phyloP scores from a whole-genome alignment of 2,888 invertebrate genomes.

The Belgica antarctica region DNA sequence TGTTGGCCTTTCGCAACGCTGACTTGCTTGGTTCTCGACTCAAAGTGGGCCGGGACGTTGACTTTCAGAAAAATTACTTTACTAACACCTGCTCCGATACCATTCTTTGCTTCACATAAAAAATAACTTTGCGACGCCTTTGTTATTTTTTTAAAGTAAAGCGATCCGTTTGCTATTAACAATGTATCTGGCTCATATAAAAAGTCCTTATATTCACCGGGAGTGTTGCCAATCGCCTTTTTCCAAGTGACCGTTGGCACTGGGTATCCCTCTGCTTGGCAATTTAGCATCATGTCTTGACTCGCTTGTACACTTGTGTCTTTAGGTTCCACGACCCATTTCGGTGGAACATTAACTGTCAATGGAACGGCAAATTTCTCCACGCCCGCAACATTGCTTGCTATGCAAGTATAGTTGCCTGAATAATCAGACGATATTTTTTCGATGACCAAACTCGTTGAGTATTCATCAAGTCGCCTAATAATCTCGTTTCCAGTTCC shows the following conservation, averaged over 20 bases:
- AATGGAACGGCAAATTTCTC: slow-evolving; percentile 75
- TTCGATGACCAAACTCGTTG: slow-evolving; percentile 81
- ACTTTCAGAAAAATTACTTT: slow-evolving; percentile 88
- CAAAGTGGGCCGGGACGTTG: slow-evolving; percentile 83
- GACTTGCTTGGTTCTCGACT: slow-evolving; percentile 77
- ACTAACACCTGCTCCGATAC: slow-evolving; percentile 86
- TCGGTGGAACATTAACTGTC: slow-evolving; percentile 84
- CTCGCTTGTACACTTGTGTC: slow-evolving; percentile 80
- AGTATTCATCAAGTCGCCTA: slow-evolving; percentile 76
- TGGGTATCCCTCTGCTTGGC: slow-evolving; percentile 90
- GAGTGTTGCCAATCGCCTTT: slow-evolving; percentile 74
- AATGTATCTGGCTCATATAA: slow-evolving; percentile 75
- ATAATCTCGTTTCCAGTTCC: slow-evolving; percentile 62
- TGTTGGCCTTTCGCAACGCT: slow-evolving; percentile 79
- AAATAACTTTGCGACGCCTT: slow-evolving; percentile 89
- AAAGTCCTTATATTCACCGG: slow-evolving; percentile 81
- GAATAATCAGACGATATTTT: slow-evolving; percentile 80
- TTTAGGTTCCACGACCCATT: slow-evolving; percentile 82
- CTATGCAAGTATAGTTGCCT: slow-evolving; percentile 89
- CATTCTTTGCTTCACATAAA: slow-evolving; percentile 89
- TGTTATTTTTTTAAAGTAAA: slow-evolving; percentile 76
- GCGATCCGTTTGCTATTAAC: slow-evolving; percentile 77
- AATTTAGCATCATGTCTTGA: slow-evolving; percentile 79
- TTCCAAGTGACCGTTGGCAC: slow-evolving; percentile 85
- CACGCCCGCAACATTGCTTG: slow-evolving; percentile 80